Conservation (phyloP, 2,797 vertebrate species). For the Sebastes iracundus region DNA sequence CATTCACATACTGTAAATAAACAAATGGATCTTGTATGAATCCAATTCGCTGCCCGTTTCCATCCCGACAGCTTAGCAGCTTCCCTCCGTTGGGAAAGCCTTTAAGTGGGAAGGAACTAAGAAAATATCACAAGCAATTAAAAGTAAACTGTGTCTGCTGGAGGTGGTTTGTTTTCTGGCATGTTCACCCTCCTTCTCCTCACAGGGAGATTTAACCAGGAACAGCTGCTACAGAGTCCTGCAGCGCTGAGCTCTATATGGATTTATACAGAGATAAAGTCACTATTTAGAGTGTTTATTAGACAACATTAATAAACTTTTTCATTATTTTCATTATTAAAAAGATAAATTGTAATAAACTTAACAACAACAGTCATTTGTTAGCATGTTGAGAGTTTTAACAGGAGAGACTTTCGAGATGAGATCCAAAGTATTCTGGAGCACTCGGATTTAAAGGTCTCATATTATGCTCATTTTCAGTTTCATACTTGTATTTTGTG, state of each 20-base stretch:
- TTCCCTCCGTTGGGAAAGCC: background rate
- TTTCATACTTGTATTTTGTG: too few species aligned
- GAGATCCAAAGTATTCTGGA: too few species aligned
- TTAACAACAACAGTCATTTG: background rate
- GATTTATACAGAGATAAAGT: background rate
- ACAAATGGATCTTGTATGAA: background rate
- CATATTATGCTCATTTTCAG: too few species aligned
- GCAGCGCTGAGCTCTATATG: background rate
- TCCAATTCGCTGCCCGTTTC: background rate
- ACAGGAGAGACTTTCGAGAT: too few species aligned
- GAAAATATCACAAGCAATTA: slow-evolving; percentile 39
- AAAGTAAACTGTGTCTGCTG: slow-evolving; percentile 32
- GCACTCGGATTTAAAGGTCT: too few species aligned
- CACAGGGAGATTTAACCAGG: slow-evolving; percentile 45
- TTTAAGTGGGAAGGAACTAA: slow-evolving; percentile 20
- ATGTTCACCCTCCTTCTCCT: slow-evolving; percentile 4
- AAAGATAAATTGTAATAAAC: background rate
- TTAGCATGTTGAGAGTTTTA: too few species aligned
- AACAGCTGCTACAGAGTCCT: slow-evolving; percentile 38
- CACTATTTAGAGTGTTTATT: background rate
- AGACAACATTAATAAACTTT: background rate
- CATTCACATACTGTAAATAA: background rate
- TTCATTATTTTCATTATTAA: background rate
- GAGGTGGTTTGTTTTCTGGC: slow-evolving; percentile 51
- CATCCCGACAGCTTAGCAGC: background rate